Evolutionary conservation across 2,888 invertebrate species (phyloP), one percentile per base, ranked within the genome.

Genomic region (Lepeophtheirus nordmannii): DNA sequence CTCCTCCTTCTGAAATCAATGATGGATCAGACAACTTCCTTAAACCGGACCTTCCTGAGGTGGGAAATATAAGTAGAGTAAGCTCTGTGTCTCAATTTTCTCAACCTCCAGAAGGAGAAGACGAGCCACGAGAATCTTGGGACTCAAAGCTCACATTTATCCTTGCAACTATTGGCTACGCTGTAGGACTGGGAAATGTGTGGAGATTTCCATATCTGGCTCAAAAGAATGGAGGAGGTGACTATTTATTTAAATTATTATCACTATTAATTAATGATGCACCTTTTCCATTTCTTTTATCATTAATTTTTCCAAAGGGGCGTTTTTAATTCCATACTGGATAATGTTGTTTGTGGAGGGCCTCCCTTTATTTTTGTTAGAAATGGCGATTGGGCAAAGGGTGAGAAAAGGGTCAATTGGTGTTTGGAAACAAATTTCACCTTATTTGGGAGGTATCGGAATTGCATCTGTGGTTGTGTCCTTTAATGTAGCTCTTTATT

Each of bases 191-290:
- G 57, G 93, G 93, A 8, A 93, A 93, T 73, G 92, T 92, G 0
- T 93, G 93, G 93, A 81, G 93, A 70, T 93, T 93, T 76, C 93
- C 93, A 0, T 93, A 93, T 76, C 78, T 93, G 70, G 91, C 92
- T 0, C 92, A 93, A 74, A 92, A 92, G 75, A 91, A 91, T 73
- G 92, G 92, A 0, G 92, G 92, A 67, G 92, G 82, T 81, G 70
- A 69, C n/a, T 14, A 46, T 46, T 30, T 30, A 30, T 30, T 30
- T 30, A 7, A 30, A 74, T 69, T 8, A 23, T 9, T 17, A 60
- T 17, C 38, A 38, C 20, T 22, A 30, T 65, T n/a, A 46, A 46
- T n/a, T 2, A 46, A 46, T 46, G 2, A 17, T 46, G n/a, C n/a
- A n/a, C n/a, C n/a, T n/a, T n/a, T n/a, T n/a, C n/a, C n/a, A n/a